Evolutionary conservation across 2,888 invertebrate genomes (phyloP), one percentile per base, ranked within the genome.

Genomic region (Epiblema foenella): DNA sequence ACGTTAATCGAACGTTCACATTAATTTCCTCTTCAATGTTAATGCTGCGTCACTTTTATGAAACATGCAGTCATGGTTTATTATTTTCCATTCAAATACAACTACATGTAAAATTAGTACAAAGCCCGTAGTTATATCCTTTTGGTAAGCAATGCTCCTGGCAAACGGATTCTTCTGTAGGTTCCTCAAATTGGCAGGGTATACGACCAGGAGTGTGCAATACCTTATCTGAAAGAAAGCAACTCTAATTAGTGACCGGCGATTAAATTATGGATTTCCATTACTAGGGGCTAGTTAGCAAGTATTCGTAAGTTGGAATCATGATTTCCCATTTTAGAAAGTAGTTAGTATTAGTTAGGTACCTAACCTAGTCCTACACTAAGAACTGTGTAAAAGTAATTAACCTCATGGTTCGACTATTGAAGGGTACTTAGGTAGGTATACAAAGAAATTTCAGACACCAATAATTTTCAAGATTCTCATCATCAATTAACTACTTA

Each of bases 51-150:
- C 57, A 66, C 57, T 57, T 46, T 63, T 18, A 37, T 67, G 51
- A 62, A 46, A 37, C 52, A 37, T 49, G 42, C 56, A 33, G 63
- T 62, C 49, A 37, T 51, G 39, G 17, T 56, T 42, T n/a, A 33
- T 29, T 67, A 24, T n/a, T n/a, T 59, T 39, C 17, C 18, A 72
- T 59, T 83, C 85, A 93, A 52, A 91, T 80, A 73, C 93, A 93
- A 74, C 86, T 90, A 78, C 93, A 93, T 12, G 80, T 85, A 54
- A 83, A 78, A 63, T 83, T 83, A 59, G 91, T 82, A 73, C 93
- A 93, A 37, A 93, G 75, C 1, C 93, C 93, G 75, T 87, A 89
- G 8, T 83, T 79, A 73, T 93, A 93, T 51, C 93, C 93, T 79
- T 91, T 93, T 1, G 88, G 89, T 15, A 89, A 69, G 73, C 93